phyloP scores from a whole-genome alignment of 64 coral and sea anemone species.

The Hydrozoanthus tunicans region DNA sequence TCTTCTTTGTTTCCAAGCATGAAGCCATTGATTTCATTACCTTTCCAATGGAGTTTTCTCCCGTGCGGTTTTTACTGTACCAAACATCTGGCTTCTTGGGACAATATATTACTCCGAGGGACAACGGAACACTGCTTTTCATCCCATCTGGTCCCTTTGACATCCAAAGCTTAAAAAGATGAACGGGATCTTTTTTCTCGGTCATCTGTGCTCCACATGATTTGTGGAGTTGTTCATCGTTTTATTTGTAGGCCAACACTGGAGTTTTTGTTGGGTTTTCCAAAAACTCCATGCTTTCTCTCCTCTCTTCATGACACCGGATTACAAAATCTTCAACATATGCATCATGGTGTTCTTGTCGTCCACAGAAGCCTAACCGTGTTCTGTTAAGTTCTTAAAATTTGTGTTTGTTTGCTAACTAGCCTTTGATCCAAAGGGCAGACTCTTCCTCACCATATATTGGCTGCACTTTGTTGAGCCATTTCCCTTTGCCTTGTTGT shows the following conservation, averaged over 20 bases:
- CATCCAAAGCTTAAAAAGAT: slow-evolving; percentile 14
- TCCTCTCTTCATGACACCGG: neutral
- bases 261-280: neutral
- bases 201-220: neutral
- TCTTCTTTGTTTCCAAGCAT: slow-evolving; percentile 56
- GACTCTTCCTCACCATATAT: no score
- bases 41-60: slow-evolving; percentile 49
- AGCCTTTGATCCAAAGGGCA: no score
- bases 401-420: neutral
- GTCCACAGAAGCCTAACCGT: neutral
- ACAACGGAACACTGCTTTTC: no score
- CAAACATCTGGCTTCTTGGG: neutral
- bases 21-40: slow-evolving; percentile 65
- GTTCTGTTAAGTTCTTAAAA: neutral
- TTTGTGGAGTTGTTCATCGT: neutral
- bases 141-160: no score
- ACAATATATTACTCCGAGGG: no score
- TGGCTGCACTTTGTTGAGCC: no score
- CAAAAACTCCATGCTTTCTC: neutral
- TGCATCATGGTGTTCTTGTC: neutral
- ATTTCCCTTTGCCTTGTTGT: no score
- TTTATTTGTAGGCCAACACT: neutral
- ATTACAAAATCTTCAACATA: neutral
- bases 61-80: slow-evolving; percentile 60
- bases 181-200: slow-evolving; percentile 22